Evolutionary conservation across 2,888 invertebrate genomes (phyloP), one percentile per base, ranked within the genome.

Genomic region (Erebia ligea): DNA sequence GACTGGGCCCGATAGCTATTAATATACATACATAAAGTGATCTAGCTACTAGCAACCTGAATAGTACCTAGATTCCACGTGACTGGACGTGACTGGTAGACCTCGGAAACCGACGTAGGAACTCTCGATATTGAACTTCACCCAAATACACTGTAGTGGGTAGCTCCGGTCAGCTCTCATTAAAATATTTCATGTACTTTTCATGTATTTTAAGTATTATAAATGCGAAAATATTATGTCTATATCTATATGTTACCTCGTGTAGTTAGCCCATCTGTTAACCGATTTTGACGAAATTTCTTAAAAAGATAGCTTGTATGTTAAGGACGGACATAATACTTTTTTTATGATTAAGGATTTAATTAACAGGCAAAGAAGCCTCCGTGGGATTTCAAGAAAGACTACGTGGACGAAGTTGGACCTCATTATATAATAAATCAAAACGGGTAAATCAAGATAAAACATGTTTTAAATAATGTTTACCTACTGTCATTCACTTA

Each of bases 71-170:
- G 34, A 34, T 34, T 34, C 34, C 73, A 76, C 81, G 82, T 82
- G 80, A 82, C 82, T 73, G 67, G 82, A 76, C 81, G 82, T 82
- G 80, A 82, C 82, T 73, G 67, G 82, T 80, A 72, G 82, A 79
- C 82, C 84, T 84, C 78, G 76, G 76, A 79, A 79, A 76, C 77
- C 72, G 76, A 75, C 80, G 75, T 78, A 77, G 76, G 79, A 80
- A 80, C 78, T 77, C 77, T 76, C 76, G 66, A 75, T 76, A 70
- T 69, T 67, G 57, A 63, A 67, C 58, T 70, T 61, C 54, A 67
- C n/a, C n/a, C n/a, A n/a, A n/a, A n/a, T n/a, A n/a, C n/a, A n/a
- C 58, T 70, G 66, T 25, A 66, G 52, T 11, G 59, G 1, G 42
- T 42, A 58, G 34, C 8, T 1, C 1, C 34, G 2, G 13, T 15